phyloP scores from a whole-genome alignment of 1,140 invertebrate species.

The Meloidogyne floridensis region DNA sequence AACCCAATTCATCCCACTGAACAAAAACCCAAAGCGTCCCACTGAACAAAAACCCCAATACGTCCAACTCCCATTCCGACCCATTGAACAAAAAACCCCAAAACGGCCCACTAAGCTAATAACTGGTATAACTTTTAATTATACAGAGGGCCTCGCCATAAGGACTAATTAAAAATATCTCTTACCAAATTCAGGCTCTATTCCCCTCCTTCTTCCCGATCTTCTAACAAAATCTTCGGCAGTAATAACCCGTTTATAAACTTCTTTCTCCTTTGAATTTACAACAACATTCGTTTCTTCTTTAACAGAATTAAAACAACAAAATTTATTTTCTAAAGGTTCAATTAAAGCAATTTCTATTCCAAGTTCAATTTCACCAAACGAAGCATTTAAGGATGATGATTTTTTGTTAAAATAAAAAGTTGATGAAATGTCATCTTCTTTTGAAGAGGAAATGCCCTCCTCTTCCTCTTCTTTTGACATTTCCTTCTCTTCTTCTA shows the following conservation, averaged over 20 bases:
- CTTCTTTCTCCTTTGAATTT: neutral
- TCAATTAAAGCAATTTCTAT: neutral
- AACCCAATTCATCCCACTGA: too few species aligned
- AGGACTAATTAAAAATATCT: neutral
- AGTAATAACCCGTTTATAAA: neutral
- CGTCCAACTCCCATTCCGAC: too few species aligned
- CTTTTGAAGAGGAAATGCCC: too few species aligned
- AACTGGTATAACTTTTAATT: too few species aligned
- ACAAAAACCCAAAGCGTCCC: too few species aligned
- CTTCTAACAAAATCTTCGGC: neutral
- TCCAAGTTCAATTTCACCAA: neutral
- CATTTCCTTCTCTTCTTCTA: neutral
- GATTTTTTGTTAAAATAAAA: neutral
- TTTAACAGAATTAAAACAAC: too few species aligned
- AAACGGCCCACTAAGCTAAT: too few species aligned
- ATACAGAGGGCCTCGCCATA: too few species aligned
- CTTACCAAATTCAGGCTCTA: neutral
- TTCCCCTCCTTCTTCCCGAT: slow-evolving; percentile 3
- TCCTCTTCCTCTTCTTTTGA: neutral
- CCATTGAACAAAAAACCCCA: too few species aligned
- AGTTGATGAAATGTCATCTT: neutral
- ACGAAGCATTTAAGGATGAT: neutral
- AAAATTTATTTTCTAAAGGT: too few species aligned
- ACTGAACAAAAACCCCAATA: too few species aligned
- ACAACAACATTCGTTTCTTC: neutral